A percentile compares a stretch with the other conserved stretches of the same genome.
These are phyloP conservation scores for Pituophis catenifer DNA, from an alignment of 2,113 vertebrate species.

Conservation along the genomic window DNA sequence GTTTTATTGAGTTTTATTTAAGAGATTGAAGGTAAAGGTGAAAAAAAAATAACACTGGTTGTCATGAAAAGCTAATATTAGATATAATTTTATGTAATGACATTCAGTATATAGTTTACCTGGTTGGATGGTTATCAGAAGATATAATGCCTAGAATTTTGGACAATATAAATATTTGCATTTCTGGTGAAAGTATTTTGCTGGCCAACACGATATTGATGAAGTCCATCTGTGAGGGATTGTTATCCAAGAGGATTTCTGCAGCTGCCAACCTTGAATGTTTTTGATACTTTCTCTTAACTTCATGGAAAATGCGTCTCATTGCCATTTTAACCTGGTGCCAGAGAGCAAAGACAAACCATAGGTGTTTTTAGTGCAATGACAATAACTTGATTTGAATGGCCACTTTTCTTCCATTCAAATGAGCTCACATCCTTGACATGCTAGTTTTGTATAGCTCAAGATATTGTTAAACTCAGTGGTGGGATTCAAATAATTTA, in stretches of 20 bases:
- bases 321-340: constrained; percentile 58
- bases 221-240: constrained; percentile 54
- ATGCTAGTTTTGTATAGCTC: not conserved
- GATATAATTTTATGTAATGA: not conserved
- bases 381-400: not conserved
- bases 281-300: constrained; percentile 39
- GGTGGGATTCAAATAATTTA: no score
- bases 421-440: not conserved
- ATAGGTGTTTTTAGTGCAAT: not conserved
- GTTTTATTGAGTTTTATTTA: not conserved
- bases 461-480: not conserved
- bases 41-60: not conserved
- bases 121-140: constrained; percentile 37
- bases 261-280: constrained; percentile 54
- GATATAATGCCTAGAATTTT: constrained; percentile 56
- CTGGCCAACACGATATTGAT: constrained; percentile 59
- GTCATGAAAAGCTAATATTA: not conserved
- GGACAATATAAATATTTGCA: constrained; percentile 40
- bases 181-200: constrained; percentile 42
- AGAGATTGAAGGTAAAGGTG: not conserved
- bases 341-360: accelerated
- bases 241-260: constrained; percentile 55
- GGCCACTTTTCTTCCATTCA: not conserved
- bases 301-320: constrained; percentile 65
- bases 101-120: constrained; percentile 33